phyloP scores from a whole-genome alignment of 1,140 invertebrate genomes.

The Pectinophora gossypiella region DNA sequence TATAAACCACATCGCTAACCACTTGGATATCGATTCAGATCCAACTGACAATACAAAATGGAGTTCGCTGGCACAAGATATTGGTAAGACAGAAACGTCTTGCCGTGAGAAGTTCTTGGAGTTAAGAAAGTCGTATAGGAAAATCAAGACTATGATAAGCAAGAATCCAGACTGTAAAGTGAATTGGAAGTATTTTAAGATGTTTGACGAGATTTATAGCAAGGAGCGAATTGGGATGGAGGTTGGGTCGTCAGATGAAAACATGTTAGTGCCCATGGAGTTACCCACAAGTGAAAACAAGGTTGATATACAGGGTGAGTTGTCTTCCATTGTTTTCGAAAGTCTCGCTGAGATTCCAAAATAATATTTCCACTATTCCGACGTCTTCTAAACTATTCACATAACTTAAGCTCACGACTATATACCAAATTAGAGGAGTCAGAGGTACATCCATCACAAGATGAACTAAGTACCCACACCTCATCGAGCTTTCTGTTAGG shows the following conservation, averaged over 20 bases:
- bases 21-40: constrained; percentile 33
- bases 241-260: background rate
- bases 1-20: constrained; percentile 39
- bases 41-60: constrained; percentile 32
- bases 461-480: no score
- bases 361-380: no score
- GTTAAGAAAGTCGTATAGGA: constrained; percentile 55
- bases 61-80: constrained; percentile 26
- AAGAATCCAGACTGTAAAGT: constrained; percentile 51
- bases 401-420: no score
- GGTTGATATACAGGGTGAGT: background rate
- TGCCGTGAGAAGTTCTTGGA: constrained; percentile 59
- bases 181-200: constrained; percentile 60
- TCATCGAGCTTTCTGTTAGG: no score
- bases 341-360: no score
- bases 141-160: constrained; percentile 52
- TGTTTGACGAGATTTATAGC: constrained; percentile 52
- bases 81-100: constrained; percentile 32
- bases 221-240: constrained; percentile 1
- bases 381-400: no score
- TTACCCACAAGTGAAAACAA: background rate
- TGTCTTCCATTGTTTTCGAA: no score
- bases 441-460: no score
- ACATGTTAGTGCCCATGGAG: background rate
- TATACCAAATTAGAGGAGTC: no score